Conservation (phyloP, 1,140 invertebrate species). For the Dinoponera quadriceps region DNA sequence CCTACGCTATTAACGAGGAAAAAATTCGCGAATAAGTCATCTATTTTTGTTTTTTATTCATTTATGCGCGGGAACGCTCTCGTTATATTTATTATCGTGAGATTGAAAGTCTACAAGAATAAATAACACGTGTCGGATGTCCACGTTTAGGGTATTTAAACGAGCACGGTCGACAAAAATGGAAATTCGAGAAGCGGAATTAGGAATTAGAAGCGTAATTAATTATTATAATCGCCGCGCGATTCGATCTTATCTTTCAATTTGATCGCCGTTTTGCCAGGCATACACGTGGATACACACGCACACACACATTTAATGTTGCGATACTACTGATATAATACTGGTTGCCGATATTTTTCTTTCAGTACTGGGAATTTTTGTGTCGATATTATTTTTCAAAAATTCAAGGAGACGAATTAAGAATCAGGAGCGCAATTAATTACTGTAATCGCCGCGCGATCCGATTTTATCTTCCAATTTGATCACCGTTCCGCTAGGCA, state of each 20-base stretch:
- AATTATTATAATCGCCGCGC: background rate
- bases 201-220: background rate
- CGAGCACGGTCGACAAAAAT: too few species aligned
- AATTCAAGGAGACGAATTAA: background rate
- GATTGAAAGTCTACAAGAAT: background rate
- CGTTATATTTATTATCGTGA: too few species aligned
- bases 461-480: background rate
- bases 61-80: background rate
- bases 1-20: too few species aligned
- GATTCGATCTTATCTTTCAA: background rate
- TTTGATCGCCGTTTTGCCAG: too few species aligned
- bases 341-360: too few species aligned
- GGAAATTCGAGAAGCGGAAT: background rate
- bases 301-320: too few species aligned
- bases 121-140: background rate
- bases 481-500: too few species aligned
- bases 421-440: background rate
- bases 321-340: too few species aligned
- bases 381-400: too few species aligned
- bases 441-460: background rate
- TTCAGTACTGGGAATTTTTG: too few species aligned
- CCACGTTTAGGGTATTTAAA: background rate
- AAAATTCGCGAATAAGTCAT: too few species aligned
- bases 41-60: background rate
- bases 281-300: too few species aligned